Conservation (phyloP, 2,797 vertebrate genomes). For the Neomorphus geoffroyi region DNA sequence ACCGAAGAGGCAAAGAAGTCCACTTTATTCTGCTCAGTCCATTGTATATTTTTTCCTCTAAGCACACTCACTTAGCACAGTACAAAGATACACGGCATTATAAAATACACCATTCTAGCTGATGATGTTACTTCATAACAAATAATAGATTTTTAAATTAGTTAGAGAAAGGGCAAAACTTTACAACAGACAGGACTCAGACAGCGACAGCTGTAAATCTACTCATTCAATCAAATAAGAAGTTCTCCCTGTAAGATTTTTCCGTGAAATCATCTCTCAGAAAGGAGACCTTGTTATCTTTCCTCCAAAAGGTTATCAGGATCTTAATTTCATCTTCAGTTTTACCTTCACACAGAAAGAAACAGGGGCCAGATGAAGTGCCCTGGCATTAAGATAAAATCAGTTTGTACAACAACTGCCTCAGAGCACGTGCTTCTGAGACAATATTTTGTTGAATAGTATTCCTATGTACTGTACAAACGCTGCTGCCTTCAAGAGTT, state of each 20-base stretch:
- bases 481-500: neutral
- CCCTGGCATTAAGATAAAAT: constrained; percentile 25
- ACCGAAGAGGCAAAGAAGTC: neutral
- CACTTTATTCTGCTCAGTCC: neutral
- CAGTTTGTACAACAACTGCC: neutral
- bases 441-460: neutral
- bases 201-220: neutral
- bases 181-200: neutral
- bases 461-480: neutral
- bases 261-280: neutral
- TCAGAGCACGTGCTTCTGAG: neutral
- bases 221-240: neutral
- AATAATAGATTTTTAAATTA: neutral
- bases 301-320: neutral
- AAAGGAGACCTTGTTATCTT: neutral
- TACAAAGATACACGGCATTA: neutral
- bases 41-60: neutral
- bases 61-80: neutral
- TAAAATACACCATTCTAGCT: neutral
- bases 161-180: neutral
- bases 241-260: neutral
- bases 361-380: neutral
- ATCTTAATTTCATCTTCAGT: constrained; percentile 22
- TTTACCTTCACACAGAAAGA: neutral
- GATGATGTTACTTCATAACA: neutral